A percentile compares a stretch with the other conserved stretches of the same genome.
phyloP scores from a whole-genome alignment of 2,888 invertebrate genomes.

The Drosophila pseudotalamancana region DNA sequence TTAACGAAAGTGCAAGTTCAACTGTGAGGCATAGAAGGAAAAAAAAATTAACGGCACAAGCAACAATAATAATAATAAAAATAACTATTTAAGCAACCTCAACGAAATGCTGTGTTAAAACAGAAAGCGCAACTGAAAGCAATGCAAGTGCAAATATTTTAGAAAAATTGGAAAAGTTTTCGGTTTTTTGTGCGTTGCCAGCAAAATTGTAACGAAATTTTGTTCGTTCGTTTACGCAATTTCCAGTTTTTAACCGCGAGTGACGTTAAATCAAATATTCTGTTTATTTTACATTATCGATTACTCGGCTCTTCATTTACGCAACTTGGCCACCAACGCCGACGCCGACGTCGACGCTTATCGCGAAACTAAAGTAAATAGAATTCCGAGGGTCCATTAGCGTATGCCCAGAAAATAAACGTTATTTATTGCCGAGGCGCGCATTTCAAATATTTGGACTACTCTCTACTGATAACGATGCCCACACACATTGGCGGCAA shows the following conservation, averaged over 20 bases:
- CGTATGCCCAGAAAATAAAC: slow-evolving; percentile 31
- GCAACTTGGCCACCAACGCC: slow-evolving; percentile 27
- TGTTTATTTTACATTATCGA: slow-evolving; percentile 60
- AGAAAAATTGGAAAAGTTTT: slow-evolving; percentile 9
- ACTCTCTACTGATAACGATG: slow-evolving; percentile 52
- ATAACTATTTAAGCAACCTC: slow-evolving; percentile 38
- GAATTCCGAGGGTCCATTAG: slow-evolving; percentile 58
- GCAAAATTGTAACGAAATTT: slow-evolving; percentile 55
- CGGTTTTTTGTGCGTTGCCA: slow-evolving; percentile 40
- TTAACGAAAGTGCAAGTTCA: slow-evolving; percentile 43
- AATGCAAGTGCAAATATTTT: slow-evolving; percentile 41
- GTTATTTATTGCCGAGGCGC: slow-evolving; percentile 29
- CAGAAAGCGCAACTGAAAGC: slow-evolving; percentile 44
- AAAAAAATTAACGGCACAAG: slow-evolving; percentile 10
- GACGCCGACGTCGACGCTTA: slow-evolving; percentile 48
- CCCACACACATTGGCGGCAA: slow-evolving; percentile 52
- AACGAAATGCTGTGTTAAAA: slow-evolving; percentile 16
- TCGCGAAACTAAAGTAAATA: slow-evolving; percentile 44
- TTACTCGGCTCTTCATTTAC: slow-evolving; percentile 33
- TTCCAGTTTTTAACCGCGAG: slow-evolving; percentile 28
- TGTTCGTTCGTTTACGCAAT: slow-evolving; percentile 51
- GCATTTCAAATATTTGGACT: slow-evolving; percentile 61
- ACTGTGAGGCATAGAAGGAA: neutral
- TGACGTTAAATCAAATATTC: slow-evolving; percentile 40
- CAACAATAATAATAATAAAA: slow-evolving; percentile 38